Percentiles rank a stretch among this genome's conserved stretches.
Evolutionary conservation across 1,140 invertebrate genomes (phyloP).

Genomic region (Achroia grisella): DNA sequence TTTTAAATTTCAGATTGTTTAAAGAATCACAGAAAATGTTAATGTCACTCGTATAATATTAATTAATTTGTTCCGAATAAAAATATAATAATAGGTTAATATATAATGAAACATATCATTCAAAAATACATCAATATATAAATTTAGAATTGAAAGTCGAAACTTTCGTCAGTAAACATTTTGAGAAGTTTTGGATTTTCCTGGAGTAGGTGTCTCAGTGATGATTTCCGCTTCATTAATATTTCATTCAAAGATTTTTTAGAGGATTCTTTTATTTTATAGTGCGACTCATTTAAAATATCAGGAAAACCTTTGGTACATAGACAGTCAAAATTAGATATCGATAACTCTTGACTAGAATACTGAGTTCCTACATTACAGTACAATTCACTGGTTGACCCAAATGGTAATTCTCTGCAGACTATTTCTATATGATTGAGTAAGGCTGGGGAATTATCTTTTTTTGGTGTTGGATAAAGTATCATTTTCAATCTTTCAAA

Average conservation of each 20-base stretch:
- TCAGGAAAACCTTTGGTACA: slow-evolving; percentile 9
- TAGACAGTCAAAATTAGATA: slow-evolving; percentile 13
- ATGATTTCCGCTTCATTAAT: slow-evolving; percentile 30
- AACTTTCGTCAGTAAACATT: slow-evolving; percentile 51
- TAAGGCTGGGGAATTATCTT: slow-evolving; percentile 13
- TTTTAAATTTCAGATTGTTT: too few species aligned
- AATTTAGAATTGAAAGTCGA: slow-evolving; percentile 33
- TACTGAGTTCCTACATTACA: slow-evolving; percentile 45
- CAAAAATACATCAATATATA: neutral
- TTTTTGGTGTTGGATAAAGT: slow-evolving; percentile 17
- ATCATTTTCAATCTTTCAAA: slow-evolving; percentile 38
- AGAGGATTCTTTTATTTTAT: slow-evolving; percentile 8
- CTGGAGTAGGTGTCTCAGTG: slow-evolving; percentile 30
- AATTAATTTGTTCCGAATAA: too few species aligned
- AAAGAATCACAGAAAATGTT: too few species aligned
- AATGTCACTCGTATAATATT: too few species aligned
- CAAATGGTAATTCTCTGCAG: slow-evolving; percentile 36
- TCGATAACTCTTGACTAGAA: slow-evolving; percentile 41
- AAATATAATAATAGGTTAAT: neutral
- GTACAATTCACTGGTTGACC: slow-evolving; percentile 33
- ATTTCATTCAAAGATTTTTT: slow-evolving; percentile 23
- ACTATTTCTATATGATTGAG: slow-evolving; percentile 32
- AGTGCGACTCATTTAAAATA: neutral
- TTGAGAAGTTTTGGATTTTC: slow-evolving; percentile 41
- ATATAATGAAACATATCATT: neutral